A percentile compares a stretch with the other conserved stretches of the same genome.
These are phyloP conservation scores for Mus caroli DNA, from an alignment of 2,797 vertebrate genomes.

Conservation along the genomic window DNA sequence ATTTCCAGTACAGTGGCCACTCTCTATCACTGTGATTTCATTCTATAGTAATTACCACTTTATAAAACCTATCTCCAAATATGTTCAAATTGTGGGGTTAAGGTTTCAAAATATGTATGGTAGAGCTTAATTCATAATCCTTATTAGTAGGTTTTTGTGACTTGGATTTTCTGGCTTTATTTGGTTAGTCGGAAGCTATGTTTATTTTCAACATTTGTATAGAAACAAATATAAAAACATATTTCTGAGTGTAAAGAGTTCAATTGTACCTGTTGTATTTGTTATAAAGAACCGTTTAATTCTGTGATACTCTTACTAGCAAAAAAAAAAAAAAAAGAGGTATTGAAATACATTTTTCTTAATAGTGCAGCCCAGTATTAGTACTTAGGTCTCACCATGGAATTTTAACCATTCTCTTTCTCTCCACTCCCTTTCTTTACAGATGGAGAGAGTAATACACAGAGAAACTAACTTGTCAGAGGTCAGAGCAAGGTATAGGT, in stretches of 20 bases:
- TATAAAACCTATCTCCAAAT: constrained; percentile 43
- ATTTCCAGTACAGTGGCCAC: not conserved
- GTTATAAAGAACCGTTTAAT: not conserved
- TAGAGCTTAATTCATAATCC: not conserved
- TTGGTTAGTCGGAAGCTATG: constrained; percentile 64
- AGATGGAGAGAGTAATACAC: constrained; percentile 78
- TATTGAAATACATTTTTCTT: constrained; percentile 62
- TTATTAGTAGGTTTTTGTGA: constrained; percentile 50
- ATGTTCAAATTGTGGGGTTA: not conserved
- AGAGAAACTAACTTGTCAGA: constrained; percentile 69
- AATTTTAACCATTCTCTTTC: constrained; percentile 56
- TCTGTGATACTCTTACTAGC: constrained; percentile 36
- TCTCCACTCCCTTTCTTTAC: constrained; percentile 58
- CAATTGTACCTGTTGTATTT: constrained; percentile 43
- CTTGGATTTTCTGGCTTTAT: constrained; percentile 41
- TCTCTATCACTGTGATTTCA: not conserved
- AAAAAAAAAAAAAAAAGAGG: not conserved
- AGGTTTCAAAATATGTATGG: constrained; percentile 16
- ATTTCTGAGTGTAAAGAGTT: constrained; percentile 61
- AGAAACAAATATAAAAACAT: constrained; percentile 10
- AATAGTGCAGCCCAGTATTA: constrained; percentile 12
- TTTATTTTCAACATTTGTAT: constrained; percentile 54
- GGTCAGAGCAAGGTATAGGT: constrained; percentile 70
- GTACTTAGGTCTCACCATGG: constrained; percentile 43
- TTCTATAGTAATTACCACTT: constrained; percentile 42